phyloP scores from a whole-genome alignment of 2,113 vertebrate genomes.

The Dendropsophus ebraccatus region DNA sequence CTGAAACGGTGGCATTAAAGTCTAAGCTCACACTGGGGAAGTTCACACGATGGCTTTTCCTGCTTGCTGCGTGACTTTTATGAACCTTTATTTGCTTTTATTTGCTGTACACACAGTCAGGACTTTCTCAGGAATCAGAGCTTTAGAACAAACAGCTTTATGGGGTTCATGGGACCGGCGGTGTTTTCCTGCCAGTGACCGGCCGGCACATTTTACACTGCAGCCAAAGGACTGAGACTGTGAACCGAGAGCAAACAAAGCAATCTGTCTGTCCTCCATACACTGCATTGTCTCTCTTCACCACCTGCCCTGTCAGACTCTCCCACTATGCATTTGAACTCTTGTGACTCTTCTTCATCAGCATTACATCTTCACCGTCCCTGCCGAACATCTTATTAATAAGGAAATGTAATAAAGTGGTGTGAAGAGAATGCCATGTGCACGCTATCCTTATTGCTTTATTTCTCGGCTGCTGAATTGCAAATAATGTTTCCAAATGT shows the following conservation, averaged over 20 bases:
- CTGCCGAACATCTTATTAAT: neutral
- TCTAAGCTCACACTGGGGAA: slow-evolving; percentile 46
- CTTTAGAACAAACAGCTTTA: slow-evolving; percentile 14
- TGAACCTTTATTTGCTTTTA: slow-evolving; percentile 26
- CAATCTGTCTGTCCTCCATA: neutral
- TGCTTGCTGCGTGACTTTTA: slow-evolving; percentile 27
- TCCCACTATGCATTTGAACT: neutral
- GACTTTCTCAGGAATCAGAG: neutral
- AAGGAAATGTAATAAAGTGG: neutral
- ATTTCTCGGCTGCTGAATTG: neutral
- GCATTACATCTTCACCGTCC: neutral
- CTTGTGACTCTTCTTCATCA: neutral
- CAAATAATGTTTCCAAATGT: neutral
- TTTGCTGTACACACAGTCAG: slow-evolving; percentile 23
- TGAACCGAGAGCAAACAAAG: neutral
- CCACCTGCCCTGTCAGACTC: neutral
- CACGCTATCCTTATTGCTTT: neutral
- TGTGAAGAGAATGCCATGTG: neutral
- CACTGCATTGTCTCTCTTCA: neutral
- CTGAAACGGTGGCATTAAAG: slow-evolving; percentile 27
- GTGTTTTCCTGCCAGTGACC: neutral
- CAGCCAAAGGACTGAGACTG: neutral
- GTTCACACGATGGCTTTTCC: slow-evolving; percentile 1
- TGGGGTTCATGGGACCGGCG: slow-evolving; percentile 23
- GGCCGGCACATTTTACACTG: neutral